Base-by-base conservation (phyloP, 2,888 invertebrate genomes). In the Eupsilia transversa region DNA sequence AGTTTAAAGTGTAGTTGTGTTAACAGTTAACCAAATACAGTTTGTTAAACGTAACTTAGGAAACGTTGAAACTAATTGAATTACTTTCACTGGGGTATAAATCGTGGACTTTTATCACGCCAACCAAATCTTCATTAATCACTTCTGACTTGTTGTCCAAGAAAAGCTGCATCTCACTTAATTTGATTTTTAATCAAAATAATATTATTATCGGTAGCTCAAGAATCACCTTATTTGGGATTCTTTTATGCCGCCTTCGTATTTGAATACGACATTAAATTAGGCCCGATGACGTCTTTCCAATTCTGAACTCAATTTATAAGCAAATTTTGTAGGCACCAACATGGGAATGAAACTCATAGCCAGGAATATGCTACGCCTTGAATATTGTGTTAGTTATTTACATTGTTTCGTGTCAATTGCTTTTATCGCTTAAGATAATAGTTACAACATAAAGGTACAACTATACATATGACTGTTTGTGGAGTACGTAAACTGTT, bases 271-370 rank as follows among this genome's bases (percentile, higher is more conserved):
- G 80, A 87, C 80, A 89, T 89, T 86, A 87, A 90, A 89, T 90
- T 87, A 88, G 86, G 76, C 72, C 82, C 81, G 77, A 82, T 89
- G 89, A 89, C 86, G 86, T 89, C 86, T 89, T 86, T 86, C 86
- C 83, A 84, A 84, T 85, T 84, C 83, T 77, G 85, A 89, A 92
- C 83, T 88, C 90, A 88, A 92, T 92, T 90, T 91, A 86, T 89
- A 91, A 90, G 90, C 89, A 91, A 91, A 91, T 92, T 89, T 89
- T 79, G 80, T 81, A 81, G 79, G 73, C 71, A 72, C 72, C 66
- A 76, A 80, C 79, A 80, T 64, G 54, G 57, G 64, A 72, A 71
- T 49, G 38, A 66, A 61, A 43, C 38, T 67, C 60, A 46, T 59
- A 43, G 46, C 41, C 35, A 33, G 46, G 17, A 33, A 80, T 61